phyloP scores from a whole-genome alignment of 2,797 vertebrate species.

The Otus scops region DNA sequence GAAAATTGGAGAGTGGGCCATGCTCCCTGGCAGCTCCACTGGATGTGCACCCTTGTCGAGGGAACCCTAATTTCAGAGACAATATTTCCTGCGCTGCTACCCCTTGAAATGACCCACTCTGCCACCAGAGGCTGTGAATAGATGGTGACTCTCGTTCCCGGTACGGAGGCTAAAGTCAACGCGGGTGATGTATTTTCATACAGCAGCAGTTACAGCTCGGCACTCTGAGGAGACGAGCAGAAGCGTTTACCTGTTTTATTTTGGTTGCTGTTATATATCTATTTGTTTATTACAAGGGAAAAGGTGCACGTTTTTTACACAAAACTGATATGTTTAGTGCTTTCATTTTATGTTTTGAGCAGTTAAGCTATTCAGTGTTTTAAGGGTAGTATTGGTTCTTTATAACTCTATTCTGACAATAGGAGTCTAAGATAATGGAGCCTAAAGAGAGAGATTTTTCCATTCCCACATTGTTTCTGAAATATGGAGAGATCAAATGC shows the following conservation, averaged over 20 bases:
- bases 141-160: fast-evolving
- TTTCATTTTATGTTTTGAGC: constrained; percentile 58
- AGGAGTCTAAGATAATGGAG: constrained; percentile 43
- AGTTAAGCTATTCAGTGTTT: constrained; percentile 46
- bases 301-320: constrained; percentile 18
- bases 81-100: neutral
- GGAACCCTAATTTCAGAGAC: neutral
- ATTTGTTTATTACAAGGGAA: constrained; percentile 36
- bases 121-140: neutral
- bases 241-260: constrained; percentile 33
- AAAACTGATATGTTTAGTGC: constrained; percentile 49
- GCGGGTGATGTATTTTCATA: neutral
- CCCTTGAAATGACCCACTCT: neutral
- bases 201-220: neutral
- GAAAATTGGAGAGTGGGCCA: neutral
- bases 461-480: constrained; percentile 48
- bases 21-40: neutral
- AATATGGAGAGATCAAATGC: constrained; percentile 56
- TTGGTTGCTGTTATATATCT: constrained; percentile 16
- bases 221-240: neutral
- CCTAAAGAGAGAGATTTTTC: constrained; percentile 57
- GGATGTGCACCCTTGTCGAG: fast-evolving
- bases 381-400: constrained; percentile 31
- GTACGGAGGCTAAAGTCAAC: neutral
- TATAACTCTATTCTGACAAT: constrained; percentile 33